These are phyloP conservation scores for Myotis myotis DNA, from an alignment of 2,797 vertebrate genomes.

Conservation along the genomic window DNA sequence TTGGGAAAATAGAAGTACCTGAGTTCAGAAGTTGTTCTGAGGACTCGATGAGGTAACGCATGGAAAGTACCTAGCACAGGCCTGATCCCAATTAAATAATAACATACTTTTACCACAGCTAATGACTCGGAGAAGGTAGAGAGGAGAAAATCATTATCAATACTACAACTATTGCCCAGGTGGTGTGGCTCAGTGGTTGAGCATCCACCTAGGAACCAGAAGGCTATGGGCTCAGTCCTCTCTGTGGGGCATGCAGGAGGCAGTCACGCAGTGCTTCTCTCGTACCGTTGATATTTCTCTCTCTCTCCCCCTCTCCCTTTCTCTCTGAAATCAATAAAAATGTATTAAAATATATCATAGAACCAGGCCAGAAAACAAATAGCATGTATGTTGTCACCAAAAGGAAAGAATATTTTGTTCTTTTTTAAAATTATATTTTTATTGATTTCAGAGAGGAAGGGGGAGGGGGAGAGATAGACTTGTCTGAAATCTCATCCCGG, in stretches of 20 bases:
- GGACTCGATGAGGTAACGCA: neutral
- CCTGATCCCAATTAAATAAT: neutral
- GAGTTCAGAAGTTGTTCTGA: neutral
- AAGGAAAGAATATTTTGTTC: neutral
- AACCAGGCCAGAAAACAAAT: constrained; percentile 25
- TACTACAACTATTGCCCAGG: neutral
- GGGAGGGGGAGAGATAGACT: neutral
- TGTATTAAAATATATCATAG: neutral
- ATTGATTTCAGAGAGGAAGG: too few species aligned
- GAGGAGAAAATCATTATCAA: neutral
- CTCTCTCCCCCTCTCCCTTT: too few species aligned
- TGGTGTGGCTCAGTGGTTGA: too few species aligned
- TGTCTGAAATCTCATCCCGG: neutral
- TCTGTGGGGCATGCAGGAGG: too few species aligned
- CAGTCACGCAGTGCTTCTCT: too few species aligned
- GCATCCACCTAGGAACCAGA: too few species aligned
- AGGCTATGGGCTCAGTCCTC: too few species aligned
- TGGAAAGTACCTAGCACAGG: neutral
- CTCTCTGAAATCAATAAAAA: too few species aligned
- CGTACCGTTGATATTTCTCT: too few species aligned
- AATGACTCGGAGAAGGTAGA: neutral
- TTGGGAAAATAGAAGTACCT: neutral
- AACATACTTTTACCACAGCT: neutral
- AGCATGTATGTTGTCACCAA: neutral
- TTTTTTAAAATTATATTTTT: too few species aligned